Evolutionary conservation across 2,888 invertebrate species (phyloP).

Genomic region (Serripes groenlandicus): DNA sequence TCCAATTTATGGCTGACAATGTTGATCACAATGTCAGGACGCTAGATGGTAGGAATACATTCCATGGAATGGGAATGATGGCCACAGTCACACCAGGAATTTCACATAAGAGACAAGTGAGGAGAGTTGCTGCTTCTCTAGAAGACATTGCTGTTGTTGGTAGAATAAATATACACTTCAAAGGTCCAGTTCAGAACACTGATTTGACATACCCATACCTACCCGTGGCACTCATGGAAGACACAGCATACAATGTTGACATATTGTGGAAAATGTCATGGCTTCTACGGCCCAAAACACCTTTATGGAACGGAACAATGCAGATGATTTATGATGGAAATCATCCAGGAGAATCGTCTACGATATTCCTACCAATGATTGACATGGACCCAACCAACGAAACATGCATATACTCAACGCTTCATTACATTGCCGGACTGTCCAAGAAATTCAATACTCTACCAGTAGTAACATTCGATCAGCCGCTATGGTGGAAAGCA

Average conservation of each 20-base stretch:
- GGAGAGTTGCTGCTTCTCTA: neutral
- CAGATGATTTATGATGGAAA: slow-evolving; percentile 3
- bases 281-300: neutral
- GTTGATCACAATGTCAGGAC: slow-evolving; percentile 37
- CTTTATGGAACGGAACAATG: slow-evolving; percentile 25
- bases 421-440: slow-evolving; percentile 40
- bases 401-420: slow-evolving; percentile 61
- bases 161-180: slow-evolving; percentile 13
- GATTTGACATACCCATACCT: neutral
- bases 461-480: slow-evolving; percentile 69
- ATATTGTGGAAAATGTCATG: slow-evolving; percentile 24
- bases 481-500: slow-evolving; percentile 69
- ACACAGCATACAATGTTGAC: slow-evolving; percentile 9
- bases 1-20: slow-evolving; percentile 37
- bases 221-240: neutral
- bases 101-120: neutral
- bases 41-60: slow-evolving; percentile 24
- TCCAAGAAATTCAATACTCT: slow-evolving; percentile 20
- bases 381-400: slow-evolving; percentile 37
- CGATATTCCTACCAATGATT: slow-evolving; percentile 29
- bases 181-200: neutral
- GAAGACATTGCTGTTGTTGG: slow-evolving; percentile 6
- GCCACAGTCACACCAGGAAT: slow-evolving; percentile 16
- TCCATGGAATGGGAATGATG: slow-evolving; percentile 37
- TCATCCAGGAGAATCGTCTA: slow-evolving; percentile 23